Conservation (phyloP, 2,113 vertebrate genomes). For the Periophthalmodon schlosseri region DNA sequence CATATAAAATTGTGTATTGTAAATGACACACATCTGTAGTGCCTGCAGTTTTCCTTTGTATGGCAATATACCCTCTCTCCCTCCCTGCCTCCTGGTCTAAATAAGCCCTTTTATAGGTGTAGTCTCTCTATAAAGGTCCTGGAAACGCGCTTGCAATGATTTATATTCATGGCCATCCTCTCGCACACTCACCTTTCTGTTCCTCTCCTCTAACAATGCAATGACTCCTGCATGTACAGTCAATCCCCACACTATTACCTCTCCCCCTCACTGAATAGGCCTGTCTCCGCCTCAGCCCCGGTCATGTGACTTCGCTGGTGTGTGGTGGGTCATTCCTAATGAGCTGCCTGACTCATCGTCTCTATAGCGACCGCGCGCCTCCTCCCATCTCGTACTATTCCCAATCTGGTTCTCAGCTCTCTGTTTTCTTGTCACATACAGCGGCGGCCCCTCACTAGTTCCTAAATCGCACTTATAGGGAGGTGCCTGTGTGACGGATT, state of each 20-base stretch:
- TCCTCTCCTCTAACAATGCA: slow-evolving; percentile 66
- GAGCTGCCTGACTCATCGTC: slow-evolving; percentile 68
- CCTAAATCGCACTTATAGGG: slow-evolving; percentile 40
- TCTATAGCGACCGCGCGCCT: slow-evolving; percentile 64
- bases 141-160: slow-evolving; percentile 42
- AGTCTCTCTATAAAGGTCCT: slow-evolving; percentile 39
- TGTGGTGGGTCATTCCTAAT: slow-evolving; percentile 75
- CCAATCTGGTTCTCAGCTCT: slow-evolving; percentile 38
- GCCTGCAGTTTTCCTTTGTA: slow-evolving; percentile 7
- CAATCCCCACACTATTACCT: slow-evolving; percentile 41
- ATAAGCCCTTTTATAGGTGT: slow-evolving; percentile 33
- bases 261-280: slow-evolving; percentile 46
- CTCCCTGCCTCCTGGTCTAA: slow-evolving; percentile 20
- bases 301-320: slow-evolving; percentile 64
- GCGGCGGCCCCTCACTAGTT: slow-evolving; percentile 40
- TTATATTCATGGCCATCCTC: slow-evolving; percentile 70
- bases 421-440: slow-evolving; percentile 50
- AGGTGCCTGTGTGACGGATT: slow-evolving; percentile 27
- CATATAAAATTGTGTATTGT: background rate
- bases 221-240: slow-evolving; percentile 62
- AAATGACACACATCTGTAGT: background rate
- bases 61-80: slow-evolving; percentile 6
- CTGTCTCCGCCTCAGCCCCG: slow-evolving; percentile 42
- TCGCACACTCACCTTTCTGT: slow-evolving; percentile 50
- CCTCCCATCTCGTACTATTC: slow-evolving; percentile 36